Evolutionary conservation across 2,888 invertebrate species (phyloP).

Genomic region (Drosophila recens): DNA sequence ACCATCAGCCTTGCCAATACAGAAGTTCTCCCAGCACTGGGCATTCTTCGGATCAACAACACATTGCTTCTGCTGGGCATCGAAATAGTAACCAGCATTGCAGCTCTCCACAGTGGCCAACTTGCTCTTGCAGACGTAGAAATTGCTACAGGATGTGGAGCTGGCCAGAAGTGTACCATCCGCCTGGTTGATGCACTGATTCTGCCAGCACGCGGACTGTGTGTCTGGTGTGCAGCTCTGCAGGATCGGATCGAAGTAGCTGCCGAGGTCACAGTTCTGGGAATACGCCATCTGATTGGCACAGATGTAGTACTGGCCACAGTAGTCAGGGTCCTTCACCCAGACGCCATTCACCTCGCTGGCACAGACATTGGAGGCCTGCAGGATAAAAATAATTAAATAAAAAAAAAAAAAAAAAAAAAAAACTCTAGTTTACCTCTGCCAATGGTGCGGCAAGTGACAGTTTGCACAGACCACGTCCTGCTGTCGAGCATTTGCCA

Average conservation of each 20-base stretch:
- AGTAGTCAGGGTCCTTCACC: conserved; percentile 59
- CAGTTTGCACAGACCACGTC: conserved; percentile 68
- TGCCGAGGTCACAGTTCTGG: conserved; percentile 70
- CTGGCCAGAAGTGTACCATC: conserved; percentile 48
- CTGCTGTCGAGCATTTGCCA: conserved; percentile 69
- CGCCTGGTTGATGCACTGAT: conserved; percentile 56
- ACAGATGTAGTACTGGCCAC: conserved; percentile 75
- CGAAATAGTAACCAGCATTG: conserved; percentile 61
- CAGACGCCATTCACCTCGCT: conserved; percentile 64
- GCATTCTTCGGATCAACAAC: conserved; percentile 41
- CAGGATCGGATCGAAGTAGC: conserved; percentile 55
- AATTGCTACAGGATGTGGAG: conserved; percentile 57
- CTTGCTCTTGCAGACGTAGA: conserved; percentile 60
- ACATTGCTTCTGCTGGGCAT: conserved; percentile 36
- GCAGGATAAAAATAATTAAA: neutral
- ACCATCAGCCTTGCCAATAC: conserved; percentile 55
- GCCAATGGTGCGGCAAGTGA: conserved; percentile 61
- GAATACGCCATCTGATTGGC: conserved; percentile 64
- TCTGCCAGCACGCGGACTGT: conserved; percentile 69
- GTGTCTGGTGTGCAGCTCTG: conserved; percentile 67
- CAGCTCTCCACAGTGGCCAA: conserved; percentile 57
- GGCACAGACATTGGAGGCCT: conserved; percentile 63
- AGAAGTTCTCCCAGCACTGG: conserved; percentile 68
- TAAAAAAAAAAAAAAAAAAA: no score
- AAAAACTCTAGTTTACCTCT: conserved; percentile 36